A percentile compares a stretch with the other conserved stretches of the same genome.
Conservation (phyloP, 1,140 invertebrate genomes). For the Drosophila baimaii region DNA sequence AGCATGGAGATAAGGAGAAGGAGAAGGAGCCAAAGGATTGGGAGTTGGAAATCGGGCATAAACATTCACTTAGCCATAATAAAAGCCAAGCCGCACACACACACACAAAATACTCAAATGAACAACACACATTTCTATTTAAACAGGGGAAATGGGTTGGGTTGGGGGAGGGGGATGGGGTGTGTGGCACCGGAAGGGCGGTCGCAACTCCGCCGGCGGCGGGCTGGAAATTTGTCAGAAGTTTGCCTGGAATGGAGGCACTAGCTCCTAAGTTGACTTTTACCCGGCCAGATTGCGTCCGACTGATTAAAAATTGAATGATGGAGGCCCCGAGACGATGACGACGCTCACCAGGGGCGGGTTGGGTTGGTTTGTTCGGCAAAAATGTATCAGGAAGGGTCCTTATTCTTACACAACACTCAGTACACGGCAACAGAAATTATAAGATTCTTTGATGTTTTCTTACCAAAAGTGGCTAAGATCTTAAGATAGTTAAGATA, state of each 20-base stretch:
- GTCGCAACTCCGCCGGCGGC: neutral
- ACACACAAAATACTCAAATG: conserved; percentile 54
- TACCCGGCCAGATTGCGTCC: conserved; percentile 57
- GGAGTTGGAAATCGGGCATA: conserved; percentile 64
- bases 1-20: conserved; percentile 32
- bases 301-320: conserved; percentile 80
- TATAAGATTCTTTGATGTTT: neutral
- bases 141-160: conserved; percentile 9
- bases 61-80: conserved; percentile 75
- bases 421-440: conserved; percentile 10
- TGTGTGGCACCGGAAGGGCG: neutral
- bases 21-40: conserved; percentile 30
- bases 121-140: conserved; percentile 62
- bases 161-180: no score
- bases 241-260: conserved; percentile 19
- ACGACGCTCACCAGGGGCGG: no score
- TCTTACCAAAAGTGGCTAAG: neutral
- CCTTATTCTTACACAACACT: conserved; percentile 12
- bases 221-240: conserved; percentile 50
- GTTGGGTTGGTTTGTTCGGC: neutral
- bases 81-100: conserved; percentile 50
- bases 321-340: conserved; percentile 44
- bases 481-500: neutral
- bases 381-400: neutral
- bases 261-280: conserved; percentile 19